These are phyloP conservation scores for Caenorhabditis wallacei DNA, from an alignment of 2,888 invertebrate species.

Conservation along the genomic window DNA sequence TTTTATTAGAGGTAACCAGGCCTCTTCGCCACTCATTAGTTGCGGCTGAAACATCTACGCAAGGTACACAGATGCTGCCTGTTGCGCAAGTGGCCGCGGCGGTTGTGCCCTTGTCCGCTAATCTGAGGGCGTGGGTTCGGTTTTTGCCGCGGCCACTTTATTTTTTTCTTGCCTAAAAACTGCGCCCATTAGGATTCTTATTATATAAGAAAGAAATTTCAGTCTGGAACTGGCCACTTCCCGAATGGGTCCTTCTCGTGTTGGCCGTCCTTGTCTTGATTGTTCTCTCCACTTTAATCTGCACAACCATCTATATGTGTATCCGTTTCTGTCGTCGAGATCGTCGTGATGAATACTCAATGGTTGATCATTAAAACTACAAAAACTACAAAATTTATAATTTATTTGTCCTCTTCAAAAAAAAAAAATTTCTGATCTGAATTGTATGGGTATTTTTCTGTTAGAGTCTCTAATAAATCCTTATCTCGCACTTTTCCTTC, in stretches of 20 bases:
- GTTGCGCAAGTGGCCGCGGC: too few relatives aligned
- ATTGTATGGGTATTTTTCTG: constrained; percentile 35
- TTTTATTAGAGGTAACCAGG: not conserved
- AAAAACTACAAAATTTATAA: not conserved
- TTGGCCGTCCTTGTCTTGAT: constrained; percentile 32
- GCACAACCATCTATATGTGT: constrained; percentile 37
- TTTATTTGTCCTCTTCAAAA: constrained; percentile 11
- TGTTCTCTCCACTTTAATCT: constrained; percentile 38
- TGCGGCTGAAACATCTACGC: too few relatives aligned
- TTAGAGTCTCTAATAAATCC: constrained; percentile 7
- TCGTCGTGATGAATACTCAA: constrained; percentile 53
- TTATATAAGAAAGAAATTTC: too few relatives aligned
- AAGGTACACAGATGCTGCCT: too few relatives aligned
- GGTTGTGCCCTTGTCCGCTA: too few relatives aligned
- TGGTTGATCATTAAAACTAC: constrained; percentile 45
- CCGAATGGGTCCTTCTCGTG: constrained; percentile 37
- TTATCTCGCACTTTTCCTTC: constrained; percentile 48
- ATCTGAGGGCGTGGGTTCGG: too few relatives aligned
- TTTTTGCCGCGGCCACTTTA: too few relatives aligned
- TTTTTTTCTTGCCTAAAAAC: too few relatives aligned
- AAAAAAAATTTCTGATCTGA: constrained; percentile 36
- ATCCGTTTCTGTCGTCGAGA: constrained; percentile 36
- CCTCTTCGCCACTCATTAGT: too few relatives aligned
- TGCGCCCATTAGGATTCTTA: too few relatives aligned
- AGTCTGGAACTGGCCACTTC: constrained; percentile 62